These are phyloP conservation scores for Pachyrhynchus sulphureomaculatus DNA, from an alignment of 1,140 invertebrate species.

Conservation along the genomic window DNA sequence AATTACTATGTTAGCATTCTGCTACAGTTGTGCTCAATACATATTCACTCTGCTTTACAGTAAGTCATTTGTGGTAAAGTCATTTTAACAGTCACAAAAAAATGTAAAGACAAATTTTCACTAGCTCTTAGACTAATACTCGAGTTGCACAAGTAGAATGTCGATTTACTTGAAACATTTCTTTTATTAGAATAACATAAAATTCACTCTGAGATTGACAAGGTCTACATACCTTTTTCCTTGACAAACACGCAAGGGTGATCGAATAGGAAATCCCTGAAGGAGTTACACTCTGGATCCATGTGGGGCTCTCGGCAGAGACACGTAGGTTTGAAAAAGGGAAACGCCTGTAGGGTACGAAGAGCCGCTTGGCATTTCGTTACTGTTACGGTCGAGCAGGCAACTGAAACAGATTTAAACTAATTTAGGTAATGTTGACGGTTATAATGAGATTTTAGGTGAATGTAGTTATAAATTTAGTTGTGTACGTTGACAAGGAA, in stretches of 20 bases:
- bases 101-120: too few species aligned
- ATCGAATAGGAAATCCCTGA: slow-evolving; percentile 88
- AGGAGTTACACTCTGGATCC: slow-evolving; percentile 88
- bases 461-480: too few species aligned
- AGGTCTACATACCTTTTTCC: slow-evolving; percentile 72
- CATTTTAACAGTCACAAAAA: too few species aligned
- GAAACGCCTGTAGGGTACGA: slow-evolving; percentile 82
- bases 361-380: slow-evolving; percentile 88
- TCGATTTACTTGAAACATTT: slow-evolving; percentile 12
- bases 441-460: too few species aligned
- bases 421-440: too few species aligned
- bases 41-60: too few species aligned
- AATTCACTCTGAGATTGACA: slow-evolving; percentile 14
- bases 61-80: too few species aligned
- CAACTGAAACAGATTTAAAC: slow-evolving; percentile 68
- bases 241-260: slow-evolving; percentile 86
- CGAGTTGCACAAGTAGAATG: not conserved
- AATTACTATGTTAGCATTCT: too few species aligned
- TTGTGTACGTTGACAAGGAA: too few species aligned
- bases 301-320: slow-evolving; percentile 84
- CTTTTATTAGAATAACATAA: slow-evolving; percentile 21
- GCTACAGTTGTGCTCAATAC: too few species aligned
- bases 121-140: too few species aligned
- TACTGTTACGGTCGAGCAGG: slow-evolving; percentile 88
- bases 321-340: slow-evolving; percentile 89